Conservation (phyloP, 2,113 vertebrate species). For the Phalacrocorax carbo region DNA sequence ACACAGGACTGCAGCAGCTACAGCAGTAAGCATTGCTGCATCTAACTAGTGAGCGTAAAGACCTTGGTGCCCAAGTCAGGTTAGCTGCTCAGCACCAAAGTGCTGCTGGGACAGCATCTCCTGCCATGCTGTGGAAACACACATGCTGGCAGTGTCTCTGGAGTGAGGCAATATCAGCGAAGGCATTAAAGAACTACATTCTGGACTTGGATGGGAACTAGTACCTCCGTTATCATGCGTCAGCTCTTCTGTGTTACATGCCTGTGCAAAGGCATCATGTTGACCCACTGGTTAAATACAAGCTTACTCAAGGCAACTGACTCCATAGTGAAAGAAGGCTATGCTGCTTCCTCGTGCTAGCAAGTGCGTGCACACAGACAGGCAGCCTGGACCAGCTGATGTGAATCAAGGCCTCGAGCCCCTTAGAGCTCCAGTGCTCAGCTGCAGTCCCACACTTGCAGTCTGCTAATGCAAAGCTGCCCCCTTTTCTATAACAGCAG, state of each 20-base stretch:
- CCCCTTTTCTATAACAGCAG: not conserved
- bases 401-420: not conserved
- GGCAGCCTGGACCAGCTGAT: not conserved
- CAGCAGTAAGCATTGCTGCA: not conserved
- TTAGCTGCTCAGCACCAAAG: not conserved
- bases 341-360: not conserved
- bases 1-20: not conserved
- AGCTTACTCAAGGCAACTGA: not conserved
- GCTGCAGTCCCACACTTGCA: not conserved
- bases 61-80: not conserved
- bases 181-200: not conserved
- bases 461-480: not conserved
- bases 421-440: not conserved
- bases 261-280: not conserved
- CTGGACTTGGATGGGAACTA: not conserved
- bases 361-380: not conserved
- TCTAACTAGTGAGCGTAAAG: not conserved
- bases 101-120: not conserved
- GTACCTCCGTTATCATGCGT: not conserved
- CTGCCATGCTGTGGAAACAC: not conserved
- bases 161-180: not conserved
- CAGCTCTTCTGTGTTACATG: not conserved
- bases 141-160: not conserved
- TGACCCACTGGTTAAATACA: not conserved
- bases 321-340: not conserved